phyloP scores from a whole-genome alignment of 1,140 invertebrate genomes.

The Atta texana region DNA sequence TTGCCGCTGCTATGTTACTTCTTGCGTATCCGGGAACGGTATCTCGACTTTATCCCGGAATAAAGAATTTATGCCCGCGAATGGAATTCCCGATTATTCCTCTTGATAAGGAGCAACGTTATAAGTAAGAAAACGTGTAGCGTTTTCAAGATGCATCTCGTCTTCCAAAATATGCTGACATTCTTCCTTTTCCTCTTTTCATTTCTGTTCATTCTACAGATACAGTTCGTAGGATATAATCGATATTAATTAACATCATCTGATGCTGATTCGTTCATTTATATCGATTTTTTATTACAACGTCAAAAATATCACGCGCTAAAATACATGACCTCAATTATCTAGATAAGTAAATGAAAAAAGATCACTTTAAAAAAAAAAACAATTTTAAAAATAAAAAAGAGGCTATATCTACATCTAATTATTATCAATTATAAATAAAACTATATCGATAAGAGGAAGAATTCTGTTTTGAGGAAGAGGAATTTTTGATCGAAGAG shows the following conservation, averaged over 20 bases:
- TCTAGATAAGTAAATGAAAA: background rate
- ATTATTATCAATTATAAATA: conserved; percentile 58
- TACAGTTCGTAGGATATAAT: background rate
- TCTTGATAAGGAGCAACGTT: conserved; percentile 15
- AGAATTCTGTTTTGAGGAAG: too few relatives aligned
- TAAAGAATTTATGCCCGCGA: conserved; percentile 61
- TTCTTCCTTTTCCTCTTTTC: background rate
- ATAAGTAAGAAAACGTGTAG: conserved; percentile 52
- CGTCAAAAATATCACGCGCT: background rate
- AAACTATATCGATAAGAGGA: too few relatives aligned
- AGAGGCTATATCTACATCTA: conserved; percentile 23
- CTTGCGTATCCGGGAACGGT: conserved; percentile 38
- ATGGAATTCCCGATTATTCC: conserved; percentile 54
- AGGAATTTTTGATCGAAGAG: too few relatives aligned
- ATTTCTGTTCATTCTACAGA: background rate
- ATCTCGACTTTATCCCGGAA: conserved; percentile 47
- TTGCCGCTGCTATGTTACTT: conserved; percentile 47
- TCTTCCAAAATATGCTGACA: background rate
- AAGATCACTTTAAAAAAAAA: too few relatives aligned
- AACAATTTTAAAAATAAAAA: too few relatives aligned
- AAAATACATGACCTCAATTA: background rate
- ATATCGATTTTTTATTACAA: background rate
- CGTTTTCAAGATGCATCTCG: background rate
- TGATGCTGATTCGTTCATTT: background rate
- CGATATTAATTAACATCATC: conserved; percentile 8